Percentiles rank a stretch among this genome's conserved stretches.
Conservation (phyloP, 1,140 invertebrate species). For the Vanessa tameamea region DNA sequence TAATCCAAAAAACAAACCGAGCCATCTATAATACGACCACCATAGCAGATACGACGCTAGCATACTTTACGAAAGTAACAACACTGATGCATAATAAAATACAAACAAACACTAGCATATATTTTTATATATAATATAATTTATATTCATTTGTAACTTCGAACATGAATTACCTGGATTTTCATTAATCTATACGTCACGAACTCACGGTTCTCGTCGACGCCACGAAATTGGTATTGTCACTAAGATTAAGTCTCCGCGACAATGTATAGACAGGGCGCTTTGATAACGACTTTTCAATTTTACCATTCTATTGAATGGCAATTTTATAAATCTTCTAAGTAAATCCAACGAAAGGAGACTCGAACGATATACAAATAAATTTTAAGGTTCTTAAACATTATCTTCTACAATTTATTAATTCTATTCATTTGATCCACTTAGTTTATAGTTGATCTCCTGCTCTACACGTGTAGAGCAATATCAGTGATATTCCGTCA, state of each 20-base stretch:
- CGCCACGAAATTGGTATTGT: slow-evolving; percentile 45
- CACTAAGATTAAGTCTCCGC: slow-evolving; percentile 41
- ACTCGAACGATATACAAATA: not conserved
- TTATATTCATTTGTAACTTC: not conserved
- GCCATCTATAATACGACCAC: no score
- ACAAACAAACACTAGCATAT: no score
- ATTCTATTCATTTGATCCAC: no score
- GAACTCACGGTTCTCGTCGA: slow-evolving; percentile 27
- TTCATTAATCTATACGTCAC: slow-evolving; percentile 13
- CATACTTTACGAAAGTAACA: no score
- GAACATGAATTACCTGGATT: not conserved
- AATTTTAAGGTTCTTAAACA: not conserved
- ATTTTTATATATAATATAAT: not conserved
- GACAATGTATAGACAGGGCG: slow-evolving; percentile 35
- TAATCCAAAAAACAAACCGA: no score
- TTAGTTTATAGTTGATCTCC: no score
- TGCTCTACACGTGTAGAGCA: no score
- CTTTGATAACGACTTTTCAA: slow-evolving; percentile 30
- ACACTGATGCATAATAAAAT: no score
- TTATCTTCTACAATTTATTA: no score
- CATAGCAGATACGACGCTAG: no score
- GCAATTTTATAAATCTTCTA: slow-evolving; percentile 10
- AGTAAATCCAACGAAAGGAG: not conserved
- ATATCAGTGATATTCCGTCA: no score
- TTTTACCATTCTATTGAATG: slow-evolving; percentile 19